Evolutionary conservation across 1,140 invertebrate genomes (phyloP), one percentile per base, ranked within the genome.

Genomic region (Thaumatotibia leucotreta): DNA sequence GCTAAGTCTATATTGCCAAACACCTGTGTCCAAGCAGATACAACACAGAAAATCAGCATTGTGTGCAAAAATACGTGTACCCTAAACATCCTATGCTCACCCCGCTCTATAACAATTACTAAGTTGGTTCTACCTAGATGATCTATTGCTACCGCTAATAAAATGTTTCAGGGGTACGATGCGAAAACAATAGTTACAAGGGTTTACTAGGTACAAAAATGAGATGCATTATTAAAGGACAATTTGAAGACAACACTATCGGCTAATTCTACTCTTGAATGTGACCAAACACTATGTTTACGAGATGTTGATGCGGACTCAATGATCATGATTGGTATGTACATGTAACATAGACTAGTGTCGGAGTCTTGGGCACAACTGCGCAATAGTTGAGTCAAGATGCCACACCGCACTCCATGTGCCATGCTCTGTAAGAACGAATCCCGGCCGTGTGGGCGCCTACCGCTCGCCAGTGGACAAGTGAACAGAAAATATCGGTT

Each of bases 1-100:
- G 96, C 94, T 92, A 99, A 95, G 85, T 94, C 94, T 93, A 99
- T 99, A 94, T 99, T 99, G 92, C 99, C 99, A 95, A 99, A 99
- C 89, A 99, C 97, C 97, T 98, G 91, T 74, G 77, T 76, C 58
- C 72, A 76, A 76, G 76, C 74, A 77, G 66, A 79, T 73, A 79
- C 66, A 79, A 76, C 73, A 79, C 66, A 72, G 61, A 72, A 70
- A 65, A 67, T 79, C 72, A 79, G 74, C 71, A 66, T 68, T 66
- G 63, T 72, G 67, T 72, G 70, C 69, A 76, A 69, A 52, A 63
- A 58, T 71, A 75, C 69, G 66, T 66, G 69, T 69, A 31, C 62
- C 73, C 76, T 66, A 61, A 67, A 50, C 64, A 64, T 68, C 75
- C 73, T 75, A 74, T 65, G 71, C 73, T 68, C 64, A 63, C 67